Percentiles rank a stretch among this genome's conserved stretches.
These are phyloP conservation scores for Rhinichthys osculus DNA, from an alignment of 2,797 vertebrate genomes.

Conservation along the genomic window DNA sequence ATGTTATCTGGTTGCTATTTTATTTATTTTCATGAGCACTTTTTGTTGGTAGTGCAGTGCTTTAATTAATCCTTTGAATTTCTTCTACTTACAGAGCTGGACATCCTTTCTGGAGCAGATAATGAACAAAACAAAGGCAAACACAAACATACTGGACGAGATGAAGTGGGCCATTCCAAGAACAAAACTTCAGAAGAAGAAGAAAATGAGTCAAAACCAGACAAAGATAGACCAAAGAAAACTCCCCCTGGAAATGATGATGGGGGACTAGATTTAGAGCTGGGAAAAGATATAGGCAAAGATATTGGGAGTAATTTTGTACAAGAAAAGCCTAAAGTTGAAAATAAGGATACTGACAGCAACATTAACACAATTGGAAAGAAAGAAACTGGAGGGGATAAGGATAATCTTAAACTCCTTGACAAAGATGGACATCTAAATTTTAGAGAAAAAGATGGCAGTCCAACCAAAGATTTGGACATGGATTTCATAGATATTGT, in stretches of 20 bases:
- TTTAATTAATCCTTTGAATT: not conserved
- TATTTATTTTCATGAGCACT: not conserved
- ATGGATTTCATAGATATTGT: conserved; percentile 61
- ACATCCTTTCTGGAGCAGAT: conserved; percentile 71
- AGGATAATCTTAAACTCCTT: conserved; percentile 49
- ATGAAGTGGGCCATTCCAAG: conserved; percentile 30
- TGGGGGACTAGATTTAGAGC: conserved; percentile 40
- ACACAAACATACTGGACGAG: conserved; percentile 54
- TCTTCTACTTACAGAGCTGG: conserved; percentile 72
- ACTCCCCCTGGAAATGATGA: conserved; percentile 41
- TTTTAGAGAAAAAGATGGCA: conserved; percentile 56
- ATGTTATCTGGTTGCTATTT: not conserved
- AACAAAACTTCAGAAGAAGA: conserved; percentile 45
- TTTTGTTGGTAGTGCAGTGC: not conserved
- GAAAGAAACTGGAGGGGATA: conserved; percentile 61
- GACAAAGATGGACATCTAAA: conserved; percentile 57
- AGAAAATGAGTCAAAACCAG: conserved; percentile 31
- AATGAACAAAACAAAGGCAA: conserved; percentile 63
- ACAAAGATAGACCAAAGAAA: conserved; percentile 44
- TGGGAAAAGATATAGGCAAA: conserved; percentile 61
- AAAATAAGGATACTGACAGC: conserved; percentile 64
- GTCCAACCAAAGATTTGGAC: conserved; percentile 37
- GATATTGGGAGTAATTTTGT: conserved; percentile 54
- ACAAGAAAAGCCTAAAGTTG: conserved; percentile 68
- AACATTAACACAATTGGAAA: conserved; percentile 68